Evolutionary conservation across 2,797 vertebrate species (phyloP).

Genomic region (Lophura swinhoii): DNA sequence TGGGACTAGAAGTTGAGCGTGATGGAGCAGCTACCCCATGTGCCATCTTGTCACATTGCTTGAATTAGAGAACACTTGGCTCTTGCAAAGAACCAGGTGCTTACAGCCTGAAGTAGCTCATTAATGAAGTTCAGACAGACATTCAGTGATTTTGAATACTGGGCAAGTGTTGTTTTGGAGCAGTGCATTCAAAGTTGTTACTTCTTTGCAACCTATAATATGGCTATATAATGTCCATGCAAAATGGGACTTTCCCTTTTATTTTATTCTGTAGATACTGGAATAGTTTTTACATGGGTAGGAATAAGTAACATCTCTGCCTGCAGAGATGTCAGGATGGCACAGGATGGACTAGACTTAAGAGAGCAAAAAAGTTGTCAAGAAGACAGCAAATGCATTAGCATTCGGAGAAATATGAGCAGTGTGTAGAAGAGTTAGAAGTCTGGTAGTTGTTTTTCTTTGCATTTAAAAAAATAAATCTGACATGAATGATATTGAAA

Average conservation of each 20-base stretch:
- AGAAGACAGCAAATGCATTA: neutral
- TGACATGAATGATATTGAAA: neutral
- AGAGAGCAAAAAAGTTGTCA: neutral
- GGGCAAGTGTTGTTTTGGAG: neutral
- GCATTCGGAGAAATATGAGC: neutral
- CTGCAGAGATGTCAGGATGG: neutral
- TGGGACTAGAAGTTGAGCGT: neutral
- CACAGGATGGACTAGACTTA: neutral
- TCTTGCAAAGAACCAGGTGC: neutral
- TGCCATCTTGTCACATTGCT: neutral
- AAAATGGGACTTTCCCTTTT: neutral
- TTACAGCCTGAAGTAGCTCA: neutral
- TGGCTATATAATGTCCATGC: neutral
- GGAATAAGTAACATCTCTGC: neutral
- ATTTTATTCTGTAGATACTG: neutral
- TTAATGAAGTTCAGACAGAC: neutral
- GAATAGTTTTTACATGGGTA: neutral
- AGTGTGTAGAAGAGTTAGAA: neutral
- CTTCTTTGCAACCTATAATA: neutral
- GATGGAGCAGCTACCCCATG: neutral
- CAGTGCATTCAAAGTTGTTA: neutral
- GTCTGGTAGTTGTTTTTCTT: conserved; percentile 33
- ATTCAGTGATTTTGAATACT: neutral
- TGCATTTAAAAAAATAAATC: conserved; percentile 49
- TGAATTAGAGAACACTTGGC: neutral